These are phyloP conservation scores for Cynoglossus semilaevis DNA, from an alignment of 2,113 vertebrate species.

Conservation along the genomic window DNA sequence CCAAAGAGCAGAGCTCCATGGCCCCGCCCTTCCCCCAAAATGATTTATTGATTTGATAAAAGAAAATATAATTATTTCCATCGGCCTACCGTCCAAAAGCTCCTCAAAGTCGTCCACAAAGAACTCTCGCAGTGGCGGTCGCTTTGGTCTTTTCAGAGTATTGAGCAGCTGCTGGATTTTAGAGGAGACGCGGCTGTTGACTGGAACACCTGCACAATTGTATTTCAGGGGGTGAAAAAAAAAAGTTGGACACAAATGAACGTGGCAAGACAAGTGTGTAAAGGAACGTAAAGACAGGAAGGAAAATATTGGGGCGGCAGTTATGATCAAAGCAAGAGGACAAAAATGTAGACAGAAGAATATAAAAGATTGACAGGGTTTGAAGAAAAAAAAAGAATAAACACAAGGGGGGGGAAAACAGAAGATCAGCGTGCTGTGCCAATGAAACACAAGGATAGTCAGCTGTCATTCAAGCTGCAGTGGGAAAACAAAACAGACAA, in stretches of 20 bases:
- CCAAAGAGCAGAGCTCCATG: too few relatives aligned
- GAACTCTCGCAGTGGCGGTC: constrained; percentile 91
- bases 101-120: constrained; percentile 96
- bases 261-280: constrained; percentile 13
- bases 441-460: constrained; percentile 34
- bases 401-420: constrained; percentile 27
- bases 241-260: constrained; percentile 21
- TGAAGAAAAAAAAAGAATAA: constrained; percentile 14
- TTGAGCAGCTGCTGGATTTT: constrained; percentile 98
- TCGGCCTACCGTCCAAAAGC: constrained; percentile 85
- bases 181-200: constrained; percentile 94
- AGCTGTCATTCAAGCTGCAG: constrained; percentile 41
- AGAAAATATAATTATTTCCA: constrained; percentile 24
- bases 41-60: constrained; percentile 25
- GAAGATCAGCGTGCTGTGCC: constrained; percentile 36
- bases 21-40: neutral
- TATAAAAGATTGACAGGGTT: constrained; percentile 33
- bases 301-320: constrained; percentile 20
- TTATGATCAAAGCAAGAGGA: constrained; percentile 6
- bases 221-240: constrained; percentile 36
- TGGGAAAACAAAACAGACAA: constrained; percentile 25
- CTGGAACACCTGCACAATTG: constrained; percentile 85
- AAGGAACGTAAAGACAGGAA: constrained; percentile 8
- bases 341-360: constrained; percentile 26
- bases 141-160: constrained; percentile 94